These are phyloP conservation scores for Eupithecia subumbrata DNA, from an alignment of 2,888 invertebrate species.

Conservation along the genomic window DNA sequence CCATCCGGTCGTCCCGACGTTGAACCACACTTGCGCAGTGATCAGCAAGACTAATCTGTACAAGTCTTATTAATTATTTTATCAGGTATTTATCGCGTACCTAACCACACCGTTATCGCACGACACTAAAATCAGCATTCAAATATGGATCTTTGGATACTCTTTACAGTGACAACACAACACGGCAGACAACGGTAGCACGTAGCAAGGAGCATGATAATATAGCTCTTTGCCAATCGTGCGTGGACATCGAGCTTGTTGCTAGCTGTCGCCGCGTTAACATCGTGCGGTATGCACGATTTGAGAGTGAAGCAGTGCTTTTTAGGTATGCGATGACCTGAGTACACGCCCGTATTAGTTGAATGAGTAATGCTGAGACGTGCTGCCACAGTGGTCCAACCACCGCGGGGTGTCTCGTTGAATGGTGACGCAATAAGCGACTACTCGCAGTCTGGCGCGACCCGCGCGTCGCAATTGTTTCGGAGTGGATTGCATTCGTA, in stretches of 20 bases:
- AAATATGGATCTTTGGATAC: neutral
- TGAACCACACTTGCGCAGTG: neutral
- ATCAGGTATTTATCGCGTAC: neutral
- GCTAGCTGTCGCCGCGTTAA: neutral
- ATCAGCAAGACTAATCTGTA: neutral
- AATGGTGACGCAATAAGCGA: constrained; percentile 4
- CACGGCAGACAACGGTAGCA: neutral
- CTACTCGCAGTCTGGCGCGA: neutral
- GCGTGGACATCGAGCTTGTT: neutral
- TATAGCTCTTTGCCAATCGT: neutral
- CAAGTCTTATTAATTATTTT: neutral
- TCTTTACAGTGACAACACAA: neutral
- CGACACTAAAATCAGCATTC: neutral
- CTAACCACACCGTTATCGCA: too few species aligned
- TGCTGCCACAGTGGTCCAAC: neutral
- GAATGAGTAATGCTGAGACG: neutral
- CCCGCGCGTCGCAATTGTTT: constrained; percentile 18
- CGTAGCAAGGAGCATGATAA: neutral
- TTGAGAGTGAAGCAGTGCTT: neutral
- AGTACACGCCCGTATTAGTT: neutral
- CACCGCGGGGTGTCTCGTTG: neutral
- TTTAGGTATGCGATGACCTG: neutral
- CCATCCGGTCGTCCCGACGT: constrained; percentile 18
- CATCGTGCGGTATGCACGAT: neutral
- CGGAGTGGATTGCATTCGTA: constrained; percentile 27